Evolutionary conservation across 2,888 invertebrate species (phyloP), one percentile per base, ranked within the genome.

Genomic region (Gymnosoma rotundatum): DNA sequence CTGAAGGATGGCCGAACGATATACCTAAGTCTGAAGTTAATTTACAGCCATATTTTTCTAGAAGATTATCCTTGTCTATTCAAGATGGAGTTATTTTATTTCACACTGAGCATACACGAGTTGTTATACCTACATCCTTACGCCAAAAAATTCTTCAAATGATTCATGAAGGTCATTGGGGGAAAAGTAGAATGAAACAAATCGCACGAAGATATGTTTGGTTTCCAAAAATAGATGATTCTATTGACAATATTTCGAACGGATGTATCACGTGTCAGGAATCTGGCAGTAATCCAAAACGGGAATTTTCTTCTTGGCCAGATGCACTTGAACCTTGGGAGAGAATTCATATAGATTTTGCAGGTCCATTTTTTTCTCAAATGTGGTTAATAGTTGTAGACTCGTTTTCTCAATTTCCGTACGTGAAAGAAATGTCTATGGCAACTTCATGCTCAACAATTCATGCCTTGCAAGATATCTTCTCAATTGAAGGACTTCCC

Each of bases 131-230:
- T 1, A 2, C 25, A 48, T 9, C 48, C 25, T 67, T 85, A 16
- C 78, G 54, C 20, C 2, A 58, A n/a, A 66, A 66, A 42, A 54
- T 83, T 8, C 52, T 84, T 9, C 10, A 56, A 1, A 61, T 85
- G 48, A 56, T 86, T 1, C 85, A 86, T 69, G 73, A 80, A 60
- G 83, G 80, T 8, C 86, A 86, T 61, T 86, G 83, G 86, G 76
- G 78, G 32, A 78, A 66, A 56, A 74, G 58, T 21, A 52, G 86
- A 8, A 56, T 56, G 25, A 56, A 56, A 25, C 14, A 21, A 6
- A 14, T 56, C 5, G 56, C 52, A n/a, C n/a, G n/a, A n/a, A n/a
- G n/a, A n/a, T n/a, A n/a, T n/a, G n/a, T n/a, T n/a, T n/a, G n/a
- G n/a, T n/a, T n/a, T n/a, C n/a, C n/a, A n/a, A n/a, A n/a, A n/a